A percentile compares a stretch with the other conserved stretches of the same genome.
These are phyloP conservation scores for Crotalus viridis DNA, from an alignment of 2,113 vertebrate species.

Conservation along the genomic window DNA sequence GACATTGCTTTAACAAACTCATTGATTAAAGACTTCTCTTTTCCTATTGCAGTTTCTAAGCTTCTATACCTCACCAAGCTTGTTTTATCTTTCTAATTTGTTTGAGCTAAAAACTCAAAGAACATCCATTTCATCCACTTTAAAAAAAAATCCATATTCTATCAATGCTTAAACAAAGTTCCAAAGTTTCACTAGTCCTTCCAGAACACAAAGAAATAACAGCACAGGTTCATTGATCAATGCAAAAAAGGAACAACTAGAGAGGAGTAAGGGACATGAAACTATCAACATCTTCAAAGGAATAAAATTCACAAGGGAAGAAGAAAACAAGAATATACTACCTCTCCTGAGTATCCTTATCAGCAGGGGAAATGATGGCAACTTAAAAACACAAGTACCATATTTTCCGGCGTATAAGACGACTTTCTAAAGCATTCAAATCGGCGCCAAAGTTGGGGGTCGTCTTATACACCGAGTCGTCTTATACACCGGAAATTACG, in stretches of 20 bases:
- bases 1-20: neutral
- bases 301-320: neutral
- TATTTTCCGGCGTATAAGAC: no score
- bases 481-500: no score
- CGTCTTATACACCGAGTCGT: no score
- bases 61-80: neutral
- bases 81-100: neutral
- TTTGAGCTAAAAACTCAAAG: neutral
- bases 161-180: neutral
- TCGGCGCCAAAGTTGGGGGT: no score
- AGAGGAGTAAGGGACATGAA: neutral
- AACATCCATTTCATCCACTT: neutral
- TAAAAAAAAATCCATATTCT: neutral
- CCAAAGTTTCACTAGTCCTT: neutral
- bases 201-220: neutral
- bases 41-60: neutral
- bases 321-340: neutral
- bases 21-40: neutral
- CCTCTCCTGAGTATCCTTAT: neutral
- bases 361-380: neutral
- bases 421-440: no score
- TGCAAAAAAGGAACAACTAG: neutral
- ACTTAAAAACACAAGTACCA: neutral
- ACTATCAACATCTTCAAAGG: neutral
- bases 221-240: neutral